These are phyloP conservation scores for Glaucopsyche alexis DNA, from an alignment of 2,888 invertebrate genomes.

Conservation along the genomic window DNA sequence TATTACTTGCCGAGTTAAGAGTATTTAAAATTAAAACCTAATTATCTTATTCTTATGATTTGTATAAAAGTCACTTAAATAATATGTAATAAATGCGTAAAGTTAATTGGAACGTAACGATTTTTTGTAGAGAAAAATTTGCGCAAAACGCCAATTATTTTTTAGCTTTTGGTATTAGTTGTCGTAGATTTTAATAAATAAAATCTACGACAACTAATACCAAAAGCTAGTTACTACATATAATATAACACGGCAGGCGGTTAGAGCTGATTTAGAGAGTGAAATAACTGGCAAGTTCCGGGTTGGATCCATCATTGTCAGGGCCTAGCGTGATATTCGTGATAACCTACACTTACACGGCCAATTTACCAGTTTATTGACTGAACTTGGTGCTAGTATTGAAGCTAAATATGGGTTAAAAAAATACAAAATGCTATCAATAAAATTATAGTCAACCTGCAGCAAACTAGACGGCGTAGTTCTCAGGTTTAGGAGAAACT, in stretches of 20 bases:
- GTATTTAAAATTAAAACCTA: background rate
- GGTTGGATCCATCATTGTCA: slow-evolving; percentile 18
- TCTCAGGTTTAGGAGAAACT: too few relatives aligned
- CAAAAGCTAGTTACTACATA: too few relatives aligned
- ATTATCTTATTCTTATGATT: background rate
- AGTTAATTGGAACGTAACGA: background rate
- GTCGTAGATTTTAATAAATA: too few relatives aligned
- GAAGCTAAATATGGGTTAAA: background rate
- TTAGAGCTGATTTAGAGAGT: background rate
- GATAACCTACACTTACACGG: slow-evolving; percentile 24
- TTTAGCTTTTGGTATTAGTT: too few relatives aligned
- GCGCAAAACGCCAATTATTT: too few relatives aligned
- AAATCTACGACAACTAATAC: too few relatives aligned
- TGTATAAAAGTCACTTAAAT: background rate
- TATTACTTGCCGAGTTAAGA: background rate
- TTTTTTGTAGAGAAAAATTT: background rate
- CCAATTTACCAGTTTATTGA: background rate
- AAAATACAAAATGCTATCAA: background rate
- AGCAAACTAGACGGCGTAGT: too few relatives aligned
- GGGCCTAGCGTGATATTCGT: slow-evolving; percentile 18
- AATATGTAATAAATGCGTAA: background rate
- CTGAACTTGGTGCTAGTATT: background rate
- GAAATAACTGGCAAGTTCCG: slow-evolving; percentile 20
- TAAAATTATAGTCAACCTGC: background rate
- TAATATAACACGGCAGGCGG: background rate